Evolutionary conservation across 1,140 invertebrate genomes (phyloP).

Genomic region (Amphibalanus amphitrite): DNA sequence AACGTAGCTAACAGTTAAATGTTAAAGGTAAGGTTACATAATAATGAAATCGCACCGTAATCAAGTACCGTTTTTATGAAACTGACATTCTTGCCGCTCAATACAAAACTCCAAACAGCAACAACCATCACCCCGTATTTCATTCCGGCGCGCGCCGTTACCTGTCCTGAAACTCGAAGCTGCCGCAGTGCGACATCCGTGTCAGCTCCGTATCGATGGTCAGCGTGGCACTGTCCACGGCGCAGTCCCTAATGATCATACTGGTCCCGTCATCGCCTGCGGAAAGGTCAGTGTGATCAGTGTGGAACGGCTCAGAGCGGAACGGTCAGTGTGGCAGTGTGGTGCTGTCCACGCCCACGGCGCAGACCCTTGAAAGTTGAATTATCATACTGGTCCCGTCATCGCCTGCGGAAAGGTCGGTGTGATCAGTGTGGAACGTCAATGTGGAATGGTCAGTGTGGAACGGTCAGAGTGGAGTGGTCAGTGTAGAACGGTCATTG

Average conservation of each 20-base stretch:
- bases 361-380: slow-evolving; percentile 33
- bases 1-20: neutral
- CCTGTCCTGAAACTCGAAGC: slow-evolving; percentile 27
- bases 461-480: no score
- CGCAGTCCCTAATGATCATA: slow-evolving; percentile 31
- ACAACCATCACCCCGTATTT: neutral
- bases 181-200: slow-evolving; percentile 29
- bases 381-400: slow-evolving; percentile 24
- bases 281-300: no score
- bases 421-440: no score
- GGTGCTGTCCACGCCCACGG: slow-evolving; percentile 34
- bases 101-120: neutral
- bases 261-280: slow-evolving; percentile 19
- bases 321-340: no score
- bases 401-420: slow-evolving; percentile 14
- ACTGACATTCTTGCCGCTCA: neutral
- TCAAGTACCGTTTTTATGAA: neutral
- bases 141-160: slow-evolving; percentile 13
- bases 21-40: neutral
- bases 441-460: no score
- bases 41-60: neutral
- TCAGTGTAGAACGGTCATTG: no score
- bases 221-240: slow-evolving; percentile 32
- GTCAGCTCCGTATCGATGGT: slow-evolving; percentile 30
- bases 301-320: no score